Base-by-base conservation (phyloP, 2,888 invertebrate genomes). In the Cheilosia variabilis region DNA sequence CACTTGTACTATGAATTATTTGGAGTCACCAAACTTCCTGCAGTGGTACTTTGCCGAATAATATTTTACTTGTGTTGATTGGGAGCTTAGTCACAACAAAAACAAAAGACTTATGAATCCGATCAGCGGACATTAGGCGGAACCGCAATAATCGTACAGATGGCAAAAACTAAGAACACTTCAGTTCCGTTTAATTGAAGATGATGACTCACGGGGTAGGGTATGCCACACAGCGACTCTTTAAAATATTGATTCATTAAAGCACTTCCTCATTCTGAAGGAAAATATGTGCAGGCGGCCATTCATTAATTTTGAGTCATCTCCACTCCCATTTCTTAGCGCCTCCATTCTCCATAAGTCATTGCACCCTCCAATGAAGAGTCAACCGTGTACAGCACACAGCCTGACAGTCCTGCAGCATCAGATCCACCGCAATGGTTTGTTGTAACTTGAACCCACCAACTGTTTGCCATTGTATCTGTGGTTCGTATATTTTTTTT, bases 391-490 rank as follows among this genome's bases (percentile, higher is more conserved):
- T 55, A 27, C 27, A 27, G 27, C 27, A 7, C 31, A 31, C 31
- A 31, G 31, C 31, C 31, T 31, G 45, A 60, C 45, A 58, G 47
- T 69, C 34, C 52, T 37, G 47, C 47, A 17, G 62, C 66, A 62
- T 62, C 69, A 75, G 65, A 75, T 69, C 17, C 69, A 73, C 55
- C 43, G 22, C 79, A 79, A 79, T 63, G 52, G 57, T 63, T 69
- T 84, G 69, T 65, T 53, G 79, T 84, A 75, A 75, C 65, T 52
- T 53, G 53, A 75, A 75, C 63, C 62, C 19, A 37, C 63, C 43
- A 68, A 50, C 45, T 41, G 34, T 53, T 53, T 75, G 43, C 65
- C 34, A 79, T 80, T 84, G 84, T 83, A 52, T 68, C 83, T 41
- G 53, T 47, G 52, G 45, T 71, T 15, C 13, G 37, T 27, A 75